These are phyloP conservation scores for Xenentodon cancila DNA, from an alignment of 2,797 vertebrate genomes.

Conservation along the genomic window DNA sequence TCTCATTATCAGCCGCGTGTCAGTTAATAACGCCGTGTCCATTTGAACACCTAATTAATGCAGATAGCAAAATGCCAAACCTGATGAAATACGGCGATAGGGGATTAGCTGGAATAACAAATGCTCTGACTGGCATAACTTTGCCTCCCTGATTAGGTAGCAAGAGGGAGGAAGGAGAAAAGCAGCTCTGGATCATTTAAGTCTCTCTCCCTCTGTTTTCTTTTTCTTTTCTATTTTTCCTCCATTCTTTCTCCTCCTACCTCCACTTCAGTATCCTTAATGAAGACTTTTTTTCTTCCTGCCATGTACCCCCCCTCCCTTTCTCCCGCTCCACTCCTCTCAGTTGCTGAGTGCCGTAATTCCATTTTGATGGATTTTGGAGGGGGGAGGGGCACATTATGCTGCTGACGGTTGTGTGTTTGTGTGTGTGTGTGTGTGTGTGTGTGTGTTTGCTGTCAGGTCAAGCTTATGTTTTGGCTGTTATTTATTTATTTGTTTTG, in stretches of 20 bases:
- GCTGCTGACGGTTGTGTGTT: too few species aligned
- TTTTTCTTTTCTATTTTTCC: background rate
- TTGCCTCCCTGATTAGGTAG: constrained; percentile 68
- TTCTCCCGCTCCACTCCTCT: constrained; percentile 61
- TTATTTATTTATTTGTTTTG: background rate
- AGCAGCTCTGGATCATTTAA: constrained; percentile 57
- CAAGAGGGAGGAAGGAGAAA: constrained; percentile 18
- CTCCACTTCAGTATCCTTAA: constrained; percentile 66
- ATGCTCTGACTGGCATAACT: constrained; percentile 68
- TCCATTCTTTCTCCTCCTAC: constrained; percentile 34
- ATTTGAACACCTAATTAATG: constrained; percentile 75
- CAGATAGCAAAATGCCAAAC: constrained; percentile 77
- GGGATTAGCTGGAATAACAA: constrained; percentile 78
- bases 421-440: too few species aligned
- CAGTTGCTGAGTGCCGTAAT: constrained; percentile 63
- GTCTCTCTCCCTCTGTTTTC: constrained; percentile 3
- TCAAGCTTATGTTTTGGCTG: constrained; percentile 28
- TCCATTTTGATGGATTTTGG: constrained; percentile 67
- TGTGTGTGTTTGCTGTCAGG: constrained; percentile 10
- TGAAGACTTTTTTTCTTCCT: constrained; percentile 64
- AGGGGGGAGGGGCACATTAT: constrained; percentile 68
- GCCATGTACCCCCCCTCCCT: constrained; percentile 39
- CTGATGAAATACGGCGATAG: constrained; percentile 72
- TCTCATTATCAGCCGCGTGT: constrained; percentile 62
- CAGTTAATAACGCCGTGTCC: constrained; percentile 64